Evolutionary conservation across 2,113 vertebrate species (phyloP), one percentile per base, ranked within the genome.

Genomic region (Barbus barbus): DNA sequence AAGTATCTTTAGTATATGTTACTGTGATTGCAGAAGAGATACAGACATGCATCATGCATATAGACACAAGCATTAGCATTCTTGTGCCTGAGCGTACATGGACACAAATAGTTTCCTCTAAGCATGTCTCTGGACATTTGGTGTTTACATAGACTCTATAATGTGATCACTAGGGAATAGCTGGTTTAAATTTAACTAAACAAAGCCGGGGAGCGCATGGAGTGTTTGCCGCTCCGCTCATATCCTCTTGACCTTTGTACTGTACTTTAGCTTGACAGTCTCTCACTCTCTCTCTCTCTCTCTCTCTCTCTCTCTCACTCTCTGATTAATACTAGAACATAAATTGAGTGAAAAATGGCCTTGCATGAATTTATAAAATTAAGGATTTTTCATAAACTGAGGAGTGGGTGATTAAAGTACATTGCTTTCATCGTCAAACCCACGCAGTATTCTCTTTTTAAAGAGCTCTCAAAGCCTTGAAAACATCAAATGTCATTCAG

Each of bases 281-380:
- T n/a, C n/a, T n/a, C 58, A 84, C 85, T 90, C 88, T 86, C 90
- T 90, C 90, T 86, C 82, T n/a, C 85, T 90, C 88, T 86, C 90
- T 90, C 90, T 86, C 82, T 84, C n/a, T n/a, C n/a, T n/a, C 58
- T 84, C 85, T 90, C 88, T 86, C 90, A 90, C 90, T 86, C 82
- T 90, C 86, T 91, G 93, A 92, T 75, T 92, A 92, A 93, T 71
- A 53, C 58, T 28, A 77, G 79, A 56, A 46, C 80, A 87, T 38
- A 53, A 48, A 51, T 44, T 71, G 44, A 31, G 41, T 81, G 82
- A 89, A 12, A 78, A 67, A 89, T 56, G 31, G 79, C 78, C 73
- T 71, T 51, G 44, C 1, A 36, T 24, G 41, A 61, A 31, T 65
- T 38, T 26, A 65, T 78, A 77, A 83, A 83, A 77, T 83, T 24